Evolutionary conservation across 2,888 invertebrate species (phyloP).

Genomic region (Drosophila cracens): DNA sequence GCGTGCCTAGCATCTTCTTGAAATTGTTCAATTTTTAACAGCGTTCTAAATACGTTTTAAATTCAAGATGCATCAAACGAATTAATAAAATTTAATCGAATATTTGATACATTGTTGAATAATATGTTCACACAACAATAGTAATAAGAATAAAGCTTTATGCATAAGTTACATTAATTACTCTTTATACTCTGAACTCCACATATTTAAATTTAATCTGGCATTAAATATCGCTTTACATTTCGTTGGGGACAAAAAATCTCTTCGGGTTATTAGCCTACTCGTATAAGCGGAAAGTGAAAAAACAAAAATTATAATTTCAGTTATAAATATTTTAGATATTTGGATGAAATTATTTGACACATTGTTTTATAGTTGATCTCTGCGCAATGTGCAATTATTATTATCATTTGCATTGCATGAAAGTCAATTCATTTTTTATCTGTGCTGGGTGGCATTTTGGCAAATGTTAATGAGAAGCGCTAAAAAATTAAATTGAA

Average conservation of each 20-base stretch:
- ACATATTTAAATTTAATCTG: neutral
- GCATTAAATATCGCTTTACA: neutral
- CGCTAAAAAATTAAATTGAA: slow-evolving; percentile 25
- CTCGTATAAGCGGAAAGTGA: neutral
- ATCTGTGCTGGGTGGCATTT: neutral
- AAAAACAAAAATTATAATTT: neutral
- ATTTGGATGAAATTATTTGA: slow-evolving; percentile 9
- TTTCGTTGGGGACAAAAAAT: neutral
- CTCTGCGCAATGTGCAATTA: slow-evolving; percentile 5
- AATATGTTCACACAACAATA: neutral
- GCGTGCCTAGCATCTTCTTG: slow-evolving; percentile 36
- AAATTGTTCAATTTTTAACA: slow-evolving; percentile 37
- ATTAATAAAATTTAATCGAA: neutral
- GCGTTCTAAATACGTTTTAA: slow-evolving; percentile 32
- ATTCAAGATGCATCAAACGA: slow-evolving; percentile 11
- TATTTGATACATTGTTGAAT: neutral
- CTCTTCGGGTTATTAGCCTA: neutral
- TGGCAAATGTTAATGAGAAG: slow-evolving; percentile 17
- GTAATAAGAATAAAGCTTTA: neutral
- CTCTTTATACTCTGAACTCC: too few relatives aligned
- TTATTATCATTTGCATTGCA: slow-evolving; percentile 13
- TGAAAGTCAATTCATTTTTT: neutral
- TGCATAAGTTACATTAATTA: neutral
- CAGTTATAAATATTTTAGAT: neutral
- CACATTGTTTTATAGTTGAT: slow-evolving; percentile 4